Evolutionary conservation across 2,888 invertebrate species (phyloP).

Genomic region (Mesorhabditis sp.): DNA sequence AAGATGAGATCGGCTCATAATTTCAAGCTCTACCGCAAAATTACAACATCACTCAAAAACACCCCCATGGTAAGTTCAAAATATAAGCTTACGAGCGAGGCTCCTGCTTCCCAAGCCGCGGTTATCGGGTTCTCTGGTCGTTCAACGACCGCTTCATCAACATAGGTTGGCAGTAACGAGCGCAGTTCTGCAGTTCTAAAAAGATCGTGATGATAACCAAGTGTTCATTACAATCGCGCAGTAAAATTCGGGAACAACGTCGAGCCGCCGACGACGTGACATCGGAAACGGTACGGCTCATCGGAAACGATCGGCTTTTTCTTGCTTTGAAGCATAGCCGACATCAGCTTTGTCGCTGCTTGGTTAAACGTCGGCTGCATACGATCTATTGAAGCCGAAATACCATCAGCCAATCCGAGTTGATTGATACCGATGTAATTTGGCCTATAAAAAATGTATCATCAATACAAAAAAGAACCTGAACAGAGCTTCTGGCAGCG

Average conservation of each 20-base stretch:
- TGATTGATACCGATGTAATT: constrained; percentile 84
- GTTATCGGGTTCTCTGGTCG: neutral
- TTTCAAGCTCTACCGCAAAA: too few relatives aligned
- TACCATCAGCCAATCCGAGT: constrained; percentile 73
- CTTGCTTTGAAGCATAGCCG: constrained; percentile 74
- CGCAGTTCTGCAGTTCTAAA: neutral
- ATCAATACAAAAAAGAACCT: constrained; percentile 14
- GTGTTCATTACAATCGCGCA: constrained; percentile 66
- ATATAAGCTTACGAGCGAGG: neutral
- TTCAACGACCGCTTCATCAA: neutral
- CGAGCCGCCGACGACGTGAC: constrained; percentile 75
- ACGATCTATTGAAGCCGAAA: constrained; percentile 12
- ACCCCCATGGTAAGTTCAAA: neutral
- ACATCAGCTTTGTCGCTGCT: constrained; percentile 63
- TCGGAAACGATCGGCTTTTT: too few relatives aligned
- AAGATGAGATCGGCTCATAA: too few relatives aligned
- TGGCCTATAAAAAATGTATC: constrained; percentile 66
- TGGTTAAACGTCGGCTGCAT: too few relatives aligned
- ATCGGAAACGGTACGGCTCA: too few relatives aligned
- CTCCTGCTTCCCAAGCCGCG: neutral
- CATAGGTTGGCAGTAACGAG: neutral
- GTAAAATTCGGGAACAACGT: constrained; percentile 80
- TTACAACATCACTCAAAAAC: neutral
- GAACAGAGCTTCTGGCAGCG: constrained; percentile 89
- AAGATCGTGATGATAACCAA: neutral